These are phyloP conservation scores for Patella depressa DNA, from an alignment of 2,888 invertebrate species.

Conservation along the genomic window DNA sequence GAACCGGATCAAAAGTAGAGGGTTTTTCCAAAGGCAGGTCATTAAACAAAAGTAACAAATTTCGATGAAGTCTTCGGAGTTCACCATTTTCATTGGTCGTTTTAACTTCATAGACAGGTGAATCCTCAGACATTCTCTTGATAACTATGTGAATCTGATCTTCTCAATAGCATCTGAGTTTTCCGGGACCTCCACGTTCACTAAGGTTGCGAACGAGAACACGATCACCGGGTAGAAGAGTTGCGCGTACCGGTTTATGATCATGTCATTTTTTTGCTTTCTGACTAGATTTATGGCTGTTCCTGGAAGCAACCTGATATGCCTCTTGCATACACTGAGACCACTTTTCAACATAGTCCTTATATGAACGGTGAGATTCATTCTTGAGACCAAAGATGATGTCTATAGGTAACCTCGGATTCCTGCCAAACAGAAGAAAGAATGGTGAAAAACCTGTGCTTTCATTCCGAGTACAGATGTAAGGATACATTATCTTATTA, in stretches of 20 bases:
- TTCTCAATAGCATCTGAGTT: conserved; percentile 23
- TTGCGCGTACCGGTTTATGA: not conserved
- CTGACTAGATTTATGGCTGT: not conserved
- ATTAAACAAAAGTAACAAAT: no score
- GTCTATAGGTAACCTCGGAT: not conserved
- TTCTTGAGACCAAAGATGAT: conserved; percentile 6
- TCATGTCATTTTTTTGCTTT: conserved; percentile 11
- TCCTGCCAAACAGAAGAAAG: not conserved
- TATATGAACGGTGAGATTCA: not conserved
- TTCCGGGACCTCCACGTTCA: conserved; percentile 23
- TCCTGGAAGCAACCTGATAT: not conserved
- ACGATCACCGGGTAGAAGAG: conserved; percentile 14
- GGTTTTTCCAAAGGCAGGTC: no score
- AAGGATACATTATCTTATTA: not conserved
- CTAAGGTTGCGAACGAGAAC: conserved; percentile 22
- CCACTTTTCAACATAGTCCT: conserved; percentile 1
- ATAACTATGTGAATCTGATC: conserved; percentile 16
- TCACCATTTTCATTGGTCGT: no score
- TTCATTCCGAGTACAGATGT: no score
- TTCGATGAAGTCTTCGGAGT: no score
- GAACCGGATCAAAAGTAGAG: no score
- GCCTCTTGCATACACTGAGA: not conserved
- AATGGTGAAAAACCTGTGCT: no score
- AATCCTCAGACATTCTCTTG: no score
- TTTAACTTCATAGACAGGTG: no score